Percentiles rank a stretch among this genome's conserved stretches.
Evolutionary conservation across 1,140 invertebrate genomes (phyloP).

Genomic region (Anastrepha ludens): DNA sequence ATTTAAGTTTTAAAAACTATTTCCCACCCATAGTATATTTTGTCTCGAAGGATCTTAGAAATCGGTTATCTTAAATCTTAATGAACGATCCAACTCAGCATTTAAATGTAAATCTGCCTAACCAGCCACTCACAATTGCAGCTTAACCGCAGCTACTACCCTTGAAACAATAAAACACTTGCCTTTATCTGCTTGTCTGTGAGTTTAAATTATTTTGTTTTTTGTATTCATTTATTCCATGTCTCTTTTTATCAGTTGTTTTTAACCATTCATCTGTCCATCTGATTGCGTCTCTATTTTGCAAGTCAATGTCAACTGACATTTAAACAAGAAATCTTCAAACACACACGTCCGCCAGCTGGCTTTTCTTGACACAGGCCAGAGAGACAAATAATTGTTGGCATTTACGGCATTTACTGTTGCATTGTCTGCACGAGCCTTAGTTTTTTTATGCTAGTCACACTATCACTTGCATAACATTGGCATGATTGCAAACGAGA

Average conservation of each 20-base stretch:
- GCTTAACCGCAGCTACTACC: background rate
- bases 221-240: background rate
- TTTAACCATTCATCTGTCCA: slow-evolving; percentile 35
- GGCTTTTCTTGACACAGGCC: background rate
- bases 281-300: slow-evolving; percentile 20
- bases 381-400: slow-evolving; percentile 38
- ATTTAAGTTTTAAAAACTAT: no score
- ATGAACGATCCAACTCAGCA: no score
- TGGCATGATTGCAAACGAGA: background rate
- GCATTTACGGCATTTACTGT: slow-evolving; percentile 24
- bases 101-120: background rate
- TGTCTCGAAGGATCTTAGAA: no score
- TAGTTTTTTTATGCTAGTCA: background rate
- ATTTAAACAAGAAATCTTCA: slow-evolving; percentile 37
- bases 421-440: slow-evolving; percentile 9
- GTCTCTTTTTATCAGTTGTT: slow-evolving; percentile 5
- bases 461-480: background rate
- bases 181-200: background rate
- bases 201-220: background rate
- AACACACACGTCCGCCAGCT: background rate
- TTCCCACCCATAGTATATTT: no score
- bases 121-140: background rate
- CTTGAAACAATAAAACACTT: slow-evolving; percentile 37
- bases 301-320: slow-evolving; percentile 50
- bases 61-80: no score